Percentiles rank a stretch among this genome's conserved stretches.
These are phyloP conservation scores for Dasysyrphus albostriatus DNA, from an alignment of 2,888 invertebrate genomes.

Conservation along the genomic window DNA sequence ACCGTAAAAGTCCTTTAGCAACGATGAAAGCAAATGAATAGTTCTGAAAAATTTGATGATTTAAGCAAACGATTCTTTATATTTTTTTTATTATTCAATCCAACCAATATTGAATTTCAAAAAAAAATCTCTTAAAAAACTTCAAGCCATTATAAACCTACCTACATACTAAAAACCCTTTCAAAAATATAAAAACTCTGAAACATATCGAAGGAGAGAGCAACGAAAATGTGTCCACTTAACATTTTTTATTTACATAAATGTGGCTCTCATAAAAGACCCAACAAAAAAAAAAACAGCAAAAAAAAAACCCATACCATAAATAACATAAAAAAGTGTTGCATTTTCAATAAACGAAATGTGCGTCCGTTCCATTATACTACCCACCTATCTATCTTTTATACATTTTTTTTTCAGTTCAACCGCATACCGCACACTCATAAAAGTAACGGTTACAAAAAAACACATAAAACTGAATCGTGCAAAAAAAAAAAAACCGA, in stretches of 20 bases:
- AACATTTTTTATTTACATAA: constrained; percentile 63
- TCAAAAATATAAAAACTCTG: neutral
- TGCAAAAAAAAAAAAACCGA: constrained; percentile 17
- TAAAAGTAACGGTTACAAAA: constrained; percentile 55
- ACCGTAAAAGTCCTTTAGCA: no score
- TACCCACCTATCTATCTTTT: constrained; percentile 44
- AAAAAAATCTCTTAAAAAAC: neutral
- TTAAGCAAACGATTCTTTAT: no score
- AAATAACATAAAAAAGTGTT: constrained; percentile 71
- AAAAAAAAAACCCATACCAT: constrained; percentile 51
- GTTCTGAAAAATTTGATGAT: no score
- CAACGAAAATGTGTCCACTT: constrained; percentile 28
- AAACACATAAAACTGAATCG: constrained; percentile 51
- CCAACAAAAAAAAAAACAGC: constrained; percentile 19
- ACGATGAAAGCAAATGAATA: no score
- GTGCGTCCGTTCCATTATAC: constrained; percentile 63
- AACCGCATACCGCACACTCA: constrained; percentile 68
- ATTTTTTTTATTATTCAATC: neutral
- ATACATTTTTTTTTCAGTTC: constrained; percentile 33
- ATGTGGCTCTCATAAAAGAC: constrained; percentile 52
- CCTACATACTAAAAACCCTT: neutral
- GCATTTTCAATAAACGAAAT: constrained; percentile 73
- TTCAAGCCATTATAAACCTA: neutral
- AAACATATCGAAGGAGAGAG: neutral
- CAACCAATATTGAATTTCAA: neutral